Base-by-base conservation (phyloP, 2,888 invertebrate species). In the Euzetes globulus region DNA sequence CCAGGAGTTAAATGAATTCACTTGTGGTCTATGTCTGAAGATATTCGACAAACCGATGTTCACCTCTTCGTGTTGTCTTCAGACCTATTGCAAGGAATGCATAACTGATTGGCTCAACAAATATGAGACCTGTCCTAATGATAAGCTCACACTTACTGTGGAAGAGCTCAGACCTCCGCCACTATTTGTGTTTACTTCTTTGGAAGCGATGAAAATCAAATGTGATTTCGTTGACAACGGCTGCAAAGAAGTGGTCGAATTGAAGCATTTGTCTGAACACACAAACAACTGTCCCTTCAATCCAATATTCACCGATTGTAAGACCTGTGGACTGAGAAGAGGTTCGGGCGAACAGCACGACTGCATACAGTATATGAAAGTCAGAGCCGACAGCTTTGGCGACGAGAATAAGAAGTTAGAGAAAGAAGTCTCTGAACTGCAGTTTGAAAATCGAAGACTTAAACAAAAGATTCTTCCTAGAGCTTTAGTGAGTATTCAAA, bases 41-140 rank as follows among this genome's bases (percentile, higher is more conserved):
- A 22, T 68, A 68, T 45, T 68, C 41, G 19, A 22, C 27, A 45
- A 68, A 15, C 70, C 70, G 13, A 27, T 68, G 33, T 19, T 45
- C 11, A 37, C 19, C 27, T 41, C 41, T 41, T 29, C 37, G 6
- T 65, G 33, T 29, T 65, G 65, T 65, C 65, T 25, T 25, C 65
- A 65, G 9, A 37, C 37, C 9, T 65, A 65, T 65, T 65, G 65
- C 65, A 25, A 37, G 13, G 65, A 65, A 33, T 65, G 65, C 13
- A 65, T 65, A n/a, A 65, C 19, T 33, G 37, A 65, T 37, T 65
- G 65, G 65, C 65, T 65, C 27, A 9, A 33, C 4, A n/a, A 65
- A 25, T n/a, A 65, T 11, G n/a, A 65, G 33, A 65, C 19, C 19
- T 68, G 33, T 17, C 70, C 70, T 13, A 68, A 45, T 15, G 70